Evolutionary conservation across 2,888 invertebrate species (phyloP).

Genomic region (Endotricha flammealis): DNA sequence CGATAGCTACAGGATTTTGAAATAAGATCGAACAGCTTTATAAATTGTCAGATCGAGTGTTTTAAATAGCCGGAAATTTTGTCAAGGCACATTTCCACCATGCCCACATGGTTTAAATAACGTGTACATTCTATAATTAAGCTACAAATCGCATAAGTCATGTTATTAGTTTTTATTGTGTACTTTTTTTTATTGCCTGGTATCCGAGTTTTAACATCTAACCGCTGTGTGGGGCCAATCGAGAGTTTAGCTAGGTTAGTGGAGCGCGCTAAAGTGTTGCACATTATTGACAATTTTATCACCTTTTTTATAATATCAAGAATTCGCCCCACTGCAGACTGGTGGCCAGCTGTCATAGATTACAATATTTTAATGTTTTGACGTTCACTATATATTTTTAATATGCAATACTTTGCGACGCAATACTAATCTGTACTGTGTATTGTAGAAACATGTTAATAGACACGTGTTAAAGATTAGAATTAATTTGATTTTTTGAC

Average conservation of each 20-base stretch:
- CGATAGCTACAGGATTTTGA: slow-evolving; percentile 65
- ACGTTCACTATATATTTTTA: too few relatives aligned
- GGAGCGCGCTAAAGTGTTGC: slow-evolving; percentile 15
- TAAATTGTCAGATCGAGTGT: slow-evolving; percentile 58
- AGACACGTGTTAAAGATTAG: too few relatives aligned
- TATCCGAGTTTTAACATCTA: slow-evolving; percentile 66
- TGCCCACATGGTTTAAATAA: slow-evolving; percentile 61
- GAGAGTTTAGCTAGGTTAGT: slow-evolving; percentile 30
- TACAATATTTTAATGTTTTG: too few relatives aligned
- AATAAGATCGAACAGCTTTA: slow-evolving; percentile 74
- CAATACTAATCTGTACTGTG: too few relatives aligned
- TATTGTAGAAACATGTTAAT: too few relatives aligned
- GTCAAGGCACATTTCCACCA: slow-evolving; percentile 79
- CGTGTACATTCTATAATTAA: slow-evolving; percentile 68
- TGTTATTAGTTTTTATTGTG: slow-evolving; percentile 64
- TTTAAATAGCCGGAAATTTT: slow-evolving; percentile 49
- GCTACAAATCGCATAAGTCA: slow-evolving; percentile 69
- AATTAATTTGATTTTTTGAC: too few relatives aligned
- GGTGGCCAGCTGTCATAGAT: too few relatives aligned
- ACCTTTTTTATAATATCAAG: too few relatives aligned
- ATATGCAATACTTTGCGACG: too few relatives aligned
- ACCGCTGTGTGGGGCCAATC: slow-evolving; percentile 32
- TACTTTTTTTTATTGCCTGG: slow-evolving; percentile 65
- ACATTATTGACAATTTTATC: too few relatives aligned
- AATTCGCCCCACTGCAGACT: too few relatives aligned